phyloP scores from a whole-genome alignment of 2,797 vertebrate species.

The Somateria mollissima region DNA sequence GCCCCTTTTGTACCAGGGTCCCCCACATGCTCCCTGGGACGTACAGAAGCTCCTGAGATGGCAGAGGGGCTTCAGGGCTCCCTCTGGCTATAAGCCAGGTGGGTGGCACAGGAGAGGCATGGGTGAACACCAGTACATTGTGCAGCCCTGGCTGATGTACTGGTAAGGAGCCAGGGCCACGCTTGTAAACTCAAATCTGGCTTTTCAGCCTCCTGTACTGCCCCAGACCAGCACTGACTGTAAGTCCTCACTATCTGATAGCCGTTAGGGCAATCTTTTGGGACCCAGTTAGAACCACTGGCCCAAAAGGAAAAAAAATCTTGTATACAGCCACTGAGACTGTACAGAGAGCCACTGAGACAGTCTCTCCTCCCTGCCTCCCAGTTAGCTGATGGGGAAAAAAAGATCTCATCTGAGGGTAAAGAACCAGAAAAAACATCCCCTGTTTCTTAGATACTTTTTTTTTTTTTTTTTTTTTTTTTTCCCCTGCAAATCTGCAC shows the following conservation, averaged over 20 bases:
- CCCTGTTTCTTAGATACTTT: not conserved
- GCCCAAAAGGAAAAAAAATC: not conserved
- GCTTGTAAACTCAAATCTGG: not conserved
- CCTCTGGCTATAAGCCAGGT: not conserved
- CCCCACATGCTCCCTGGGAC: not conserved
- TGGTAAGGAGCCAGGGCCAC: not conserved
- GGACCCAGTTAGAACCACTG: not conserved
- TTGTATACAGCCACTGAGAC: not conserved
- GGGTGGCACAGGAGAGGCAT: not conserved
- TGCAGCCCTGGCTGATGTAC: not conserved
- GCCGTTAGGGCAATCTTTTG: not conserved
- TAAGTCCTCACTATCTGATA: not conserved
- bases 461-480: not conserved
- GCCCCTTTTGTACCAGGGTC: not conserved
- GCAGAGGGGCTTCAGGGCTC: not conserved
- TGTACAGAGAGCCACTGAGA: not conserved
- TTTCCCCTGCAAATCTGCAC: not conserved
- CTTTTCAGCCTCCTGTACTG: not conserved
- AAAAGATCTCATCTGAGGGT: not conserved
- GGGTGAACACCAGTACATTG: fast-evolving
- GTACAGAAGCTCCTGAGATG: not conserved
- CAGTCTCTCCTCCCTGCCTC: not conserved
- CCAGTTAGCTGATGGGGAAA: not conserved
- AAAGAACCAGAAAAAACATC: constrained; percentile 13
- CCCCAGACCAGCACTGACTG: not conserved